A percentile compares a stretch with the other conserved stretches of the same genome.
These are phyloP conservation scores for Mechanitis mazaeus DNA, from an alignment of 2,888 invertebrate genomes.

Conservation along the genomic window DNA sequence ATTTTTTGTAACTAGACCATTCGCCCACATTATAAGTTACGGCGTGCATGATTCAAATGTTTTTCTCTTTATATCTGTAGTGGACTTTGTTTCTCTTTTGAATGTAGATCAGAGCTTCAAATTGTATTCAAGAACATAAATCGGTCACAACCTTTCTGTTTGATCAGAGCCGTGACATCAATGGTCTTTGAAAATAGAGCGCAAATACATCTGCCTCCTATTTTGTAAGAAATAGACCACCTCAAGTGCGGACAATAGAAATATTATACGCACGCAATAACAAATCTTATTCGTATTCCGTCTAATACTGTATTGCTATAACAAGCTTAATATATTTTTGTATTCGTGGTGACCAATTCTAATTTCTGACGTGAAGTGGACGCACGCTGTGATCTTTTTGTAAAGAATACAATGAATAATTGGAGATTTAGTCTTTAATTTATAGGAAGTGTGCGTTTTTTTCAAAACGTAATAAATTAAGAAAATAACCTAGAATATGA, in stretches of 20 bases:
- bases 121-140: constrained; percentile 35
- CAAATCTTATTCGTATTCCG: not conserved
- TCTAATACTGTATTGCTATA: constrained; percentile 6
- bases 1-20: not conserved
- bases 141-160: constrained; percentile 36
- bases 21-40: no score
- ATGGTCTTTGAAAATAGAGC: constrained; percentile 35
- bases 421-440: constrained; percentile 19
- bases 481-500: constrained; percentile 1
- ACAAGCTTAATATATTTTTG: not conserved
- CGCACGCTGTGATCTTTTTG: constrained; percentile 29
- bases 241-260: constrained; percentile 19
- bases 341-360: constrained; percentile 9
- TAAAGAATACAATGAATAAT: constrained; percentile 14
- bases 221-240: constrained; percentile 25
- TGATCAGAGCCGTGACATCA: constrained; percentile 33
- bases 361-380: constrained; percentile 29
- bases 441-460: constrained; percentile 9
- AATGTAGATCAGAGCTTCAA: constrained; percentile 13
- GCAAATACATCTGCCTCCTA: constrained; percentile 32
- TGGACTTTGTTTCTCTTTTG: constrained; percentile 5
- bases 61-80: not conserved
- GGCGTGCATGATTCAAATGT: not conserved
- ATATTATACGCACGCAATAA: constrained; percentile 1
- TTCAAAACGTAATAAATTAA: constrained; percentile 4